phyloP scores from a whole-genome alignment of 2,797 vertebrate genomes.

The Acrossocheilus fasciatus region DNA sequence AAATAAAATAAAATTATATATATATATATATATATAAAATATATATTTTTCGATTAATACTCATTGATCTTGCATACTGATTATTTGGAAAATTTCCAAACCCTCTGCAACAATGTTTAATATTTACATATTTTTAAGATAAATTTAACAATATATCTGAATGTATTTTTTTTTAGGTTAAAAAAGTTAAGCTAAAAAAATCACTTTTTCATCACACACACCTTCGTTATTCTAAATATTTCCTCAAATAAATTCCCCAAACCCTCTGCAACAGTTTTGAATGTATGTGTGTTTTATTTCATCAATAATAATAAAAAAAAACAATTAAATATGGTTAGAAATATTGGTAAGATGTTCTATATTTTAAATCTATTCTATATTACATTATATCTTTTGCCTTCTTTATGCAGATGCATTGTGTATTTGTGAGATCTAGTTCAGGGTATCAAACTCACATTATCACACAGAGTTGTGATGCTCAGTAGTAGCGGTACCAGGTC shows the following conservation, averaged over 20 bases:
- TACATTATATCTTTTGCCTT: background rate
- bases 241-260: background rate
- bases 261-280: background rate
- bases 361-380: background rate
- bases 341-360: background rate
- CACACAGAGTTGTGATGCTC: background rate
- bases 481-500: slow-evolving; percentile 24
- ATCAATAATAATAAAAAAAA: background rate
- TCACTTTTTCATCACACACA: background rate
- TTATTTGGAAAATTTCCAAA: background rate
- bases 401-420: background rate
- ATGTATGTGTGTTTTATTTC: background rate
- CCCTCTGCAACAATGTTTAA: background rate
- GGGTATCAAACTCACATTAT: background rate
- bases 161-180: background rate
- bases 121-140: background rate
- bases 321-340: background rate
- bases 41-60: background rate
- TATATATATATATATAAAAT: background rate
- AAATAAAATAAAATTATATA: background rate
- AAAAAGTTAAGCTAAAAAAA: background rate
- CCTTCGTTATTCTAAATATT: background rate
- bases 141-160: background rate
- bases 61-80: too few species aligned
- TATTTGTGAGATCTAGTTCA: background rate